Evolutionary conservation across 1,140 invertebrate genomes (phyloP), one percentile per base, ranked within the genome.

Genomic region (Drosophila bifasciata): DNA sequence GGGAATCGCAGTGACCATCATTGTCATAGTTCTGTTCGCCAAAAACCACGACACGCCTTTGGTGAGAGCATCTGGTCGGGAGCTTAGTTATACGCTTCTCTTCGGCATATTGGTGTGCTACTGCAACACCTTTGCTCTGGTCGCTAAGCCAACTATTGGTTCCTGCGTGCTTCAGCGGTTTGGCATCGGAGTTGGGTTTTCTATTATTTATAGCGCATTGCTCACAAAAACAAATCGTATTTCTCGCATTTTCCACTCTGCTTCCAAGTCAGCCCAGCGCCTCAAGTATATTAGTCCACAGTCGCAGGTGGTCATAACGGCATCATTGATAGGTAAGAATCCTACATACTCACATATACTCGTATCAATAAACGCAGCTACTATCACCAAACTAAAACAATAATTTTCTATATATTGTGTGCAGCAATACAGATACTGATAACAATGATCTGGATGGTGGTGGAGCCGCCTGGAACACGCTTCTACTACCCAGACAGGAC

Each of bases 161-260:
- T 93, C 94, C 0, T 98, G 97, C 90, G 93, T 94, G 13, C 73
- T 96, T 7, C 93, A 94, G 21, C 92, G 96, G 41, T 93, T 95
- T 39, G 91, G 96, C 64, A 96, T 96, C 0, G 96, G 96, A 3
- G 92, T 97, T 41, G 95, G 95, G 41, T 97, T 97, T 80, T 94
- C 96, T 0, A 95, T 97, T 92, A 96, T 97, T 66, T 97, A 97
- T 90, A 95, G 95, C 0, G 95, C 96, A 5, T 91, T 97, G 11
- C 93, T 97, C 3, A 97, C 96, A 3, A 97, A 97, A 93, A 97
- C 96, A 0, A 97, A 97, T 91, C 92, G 96, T 50, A 97, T 97
- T 39, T 96, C 96, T 0, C 91, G 96, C 15, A 97, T 97, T 74
- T 93, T 97, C 36, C 96, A 96, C 9, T 96, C 96, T 1, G 96